Evolutionary conservation across 2,888 invertebrate genomes (phyloP), one percentile per base, ranked within the genome.

Genomic region (Hymenopus coronatus): DNA sequence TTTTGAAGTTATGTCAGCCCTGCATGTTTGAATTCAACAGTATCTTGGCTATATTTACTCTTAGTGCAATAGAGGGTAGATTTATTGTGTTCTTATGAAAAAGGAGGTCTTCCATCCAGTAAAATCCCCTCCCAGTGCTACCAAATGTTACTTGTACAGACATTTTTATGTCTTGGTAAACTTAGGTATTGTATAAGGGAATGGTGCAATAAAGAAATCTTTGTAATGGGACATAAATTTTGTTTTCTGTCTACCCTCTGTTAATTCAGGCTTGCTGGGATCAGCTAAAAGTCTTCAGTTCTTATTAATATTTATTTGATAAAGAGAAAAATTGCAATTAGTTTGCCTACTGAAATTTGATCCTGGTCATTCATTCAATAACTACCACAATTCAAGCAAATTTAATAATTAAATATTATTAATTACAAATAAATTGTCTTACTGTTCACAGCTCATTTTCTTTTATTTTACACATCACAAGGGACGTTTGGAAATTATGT

Each of bases 151-250:
- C 54, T 20, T 70, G 54, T 70, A 70, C 25, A 25, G 54, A 70
- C 54, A 70, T 70, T 70, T 70, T 70, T 25, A 70, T 70, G 54
- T 70, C 54, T 70, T 20, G 20, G 54, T 70, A 70, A 70, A 70
- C 20, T 70, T 70, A 70, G 54, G 54, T 70, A 70, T 83, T 89
- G 89, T 89, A 88, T 85, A 84, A 84, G 88, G 87, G 88, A 88
- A 83, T 28, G 88, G 89, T 89, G 89, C 89, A 89, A 89, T 89
- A 89, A 89, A 89, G 85, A 85, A 46, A 20, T 27, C 84, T 83
- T 88, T 88, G 88, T 88, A 88, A 81, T 88, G 88, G 88, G 88
- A 81, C 20, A 28, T 84, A 15, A n/a, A 25, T 84, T 87, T 81
- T 82, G 81, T 82, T 30, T 33, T 85, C 40, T 14, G 46, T n/a